Conservation (phyloP, 2,888 invertebrate species). For the Cosmia trapezina region DNA sequence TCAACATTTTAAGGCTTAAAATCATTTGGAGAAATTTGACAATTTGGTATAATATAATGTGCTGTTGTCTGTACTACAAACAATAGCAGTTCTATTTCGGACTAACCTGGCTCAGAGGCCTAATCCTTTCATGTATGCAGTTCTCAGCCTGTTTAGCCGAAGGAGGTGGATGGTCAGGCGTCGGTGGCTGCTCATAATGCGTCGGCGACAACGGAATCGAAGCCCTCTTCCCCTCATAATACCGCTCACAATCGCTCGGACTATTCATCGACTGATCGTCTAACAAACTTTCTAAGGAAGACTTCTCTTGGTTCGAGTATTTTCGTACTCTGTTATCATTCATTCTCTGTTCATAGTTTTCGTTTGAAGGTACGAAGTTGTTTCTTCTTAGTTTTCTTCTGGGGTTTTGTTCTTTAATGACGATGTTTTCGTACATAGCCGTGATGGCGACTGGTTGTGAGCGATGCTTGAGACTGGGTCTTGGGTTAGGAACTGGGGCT, state of each 20-base stretch:
- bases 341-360: constrained; percentile 91
- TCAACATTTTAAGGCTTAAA: too few relatives aligned
- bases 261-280: constrained; percentile 90
- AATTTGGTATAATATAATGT: too few relatives aligned
- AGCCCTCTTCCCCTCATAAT: constrained; percentile 82
- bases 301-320: constrained; percentile 88
- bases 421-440: constrained; percentile 93
- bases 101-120: constrained; percentile 97
- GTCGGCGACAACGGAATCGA: constrained; percentile 95
- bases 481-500: constrained; percentile 85
- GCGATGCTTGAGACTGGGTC: constrained; percentile 86
- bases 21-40: too few relatives aligned
- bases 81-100: constrained; percentile 72
- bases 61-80: constrained; percentile 30
- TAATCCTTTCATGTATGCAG: constrained; percentile 96
- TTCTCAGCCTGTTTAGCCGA: constrained; percentile 96
- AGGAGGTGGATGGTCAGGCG: constrained; percentile 98
- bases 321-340: constrained; percentile 83
- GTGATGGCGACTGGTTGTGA: constrained; percentile 93
- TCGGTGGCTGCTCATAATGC: constrained; percentile 97
- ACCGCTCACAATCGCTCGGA: constrained; percentile 87
- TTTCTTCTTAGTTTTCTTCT: constrained; percentile 92
- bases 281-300: constrained; percentile 91
- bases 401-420: constrained; percentile 93
- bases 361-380: constrained; percentile 90